Evolutionary conservation across 2,113 vertebrate genomes (phyloP), one percentile per base, ranked within the genome.

Genomic region (Peromyscus leucopus): DNA sequence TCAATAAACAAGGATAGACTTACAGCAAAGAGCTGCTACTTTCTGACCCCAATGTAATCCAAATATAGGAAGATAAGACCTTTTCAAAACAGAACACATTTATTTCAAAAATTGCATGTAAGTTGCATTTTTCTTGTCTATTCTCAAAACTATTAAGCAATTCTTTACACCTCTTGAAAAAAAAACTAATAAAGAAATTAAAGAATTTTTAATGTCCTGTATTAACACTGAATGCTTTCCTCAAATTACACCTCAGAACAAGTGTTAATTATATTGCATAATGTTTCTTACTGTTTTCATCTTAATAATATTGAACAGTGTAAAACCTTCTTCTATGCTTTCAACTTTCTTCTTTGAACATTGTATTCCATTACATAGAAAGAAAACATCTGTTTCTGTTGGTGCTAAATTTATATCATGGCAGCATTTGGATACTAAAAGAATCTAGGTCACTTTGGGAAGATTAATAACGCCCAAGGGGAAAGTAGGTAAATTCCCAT

Each of bases 121-220:
- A 21, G 82, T 33, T 78, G 61, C 31, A 78, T 55, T 96, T 97
- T 80, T 33, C 39, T 95, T 85, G 6, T 90, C 96, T 94, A 85
- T 80, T 96, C 61, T 97, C 91, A 88, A 97, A 93, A 92, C 16
- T 42, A 90, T 80, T 86, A 65, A 88, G 31, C 88, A 96, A 93
- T 92, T 90, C 69, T 90, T 95, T 65, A 31, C 0, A 87, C 42
- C 42, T 86, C 17, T 86, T 59, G 39, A 79, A 95, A 87, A 94
- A 95, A 75, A 91, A 78, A 93, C 82, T 93, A 94, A 83, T 57
- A 74, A 51, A 95, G 80, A 4, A 65, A 89, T 96, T 89, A 91
- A 42, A 89, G 63, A 86, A 89, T 94, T 95, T 92, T 93, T 94
- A 93, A 93, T 75, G 33, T 3, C 71, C 51, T 11, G 65, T 72